Evolutionary conservation across 2,797 vertebrate genomes (phyloP), one percentile per base, ranked within the genome.

Genomic region (Pseudochirops cupreus): DNA sequence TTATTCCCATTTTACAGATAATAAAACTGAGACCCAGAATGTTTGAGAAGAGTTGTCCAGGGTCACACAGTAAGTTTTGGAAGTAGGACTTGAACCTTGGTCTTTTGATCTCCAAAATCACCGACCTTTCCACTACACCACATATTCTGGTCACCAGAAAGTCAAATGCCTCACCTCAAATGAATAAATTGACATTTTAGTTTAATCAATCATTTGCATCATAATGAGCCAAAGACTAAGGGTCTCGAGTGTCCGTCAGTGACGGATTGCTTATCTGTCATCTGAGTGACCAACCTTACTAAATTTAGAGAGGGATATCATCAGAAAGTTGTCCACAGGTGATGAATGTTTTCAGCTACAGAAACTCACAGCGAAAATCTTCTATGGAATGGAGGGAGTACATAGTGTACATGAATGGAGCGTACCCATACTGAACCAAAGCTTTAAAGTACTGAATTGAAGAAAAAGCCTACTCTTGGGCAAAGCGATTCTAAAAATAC

Each of bases 401-500:
- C 46, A 39, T 46, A 82, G 21, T 46, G 21, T 82, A 21, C 29
- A 26, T 46, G 21, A 82, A 82, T 82, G 18, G 74, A 82, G 67
- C n/a, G n/a, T n/a, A 74, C 16, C n/a, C n/a, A 74, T 74, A 74
- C 9, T 82, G 39, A 46, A 24, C 26, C 74, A 82, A 82, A 82
- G 24, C 9, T 21, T 46, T 82, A 6, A 82, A 82, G 21, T 46
- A 46, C 4, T 82, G 5, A 82, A 82, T 46, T 82, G 39, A 82
- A 26, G n/a, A 18, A 74, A 74, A 39, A 39, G 5, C 21, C 39
- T 46, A 46, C 29, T 74, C 39, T 39, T 74, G 46, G 18, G 39
- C 74, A 82, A 57, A 94, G 13, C 58, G 89, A 95, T 91, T 96
- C 89, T 91, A 29, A 91, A 50, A 93, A 67, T 3, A 56, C 56